Base-by-base conservation (phyloP, 2,113 vertebrate species). In the Brachypodius melanocephalos region DNA sequence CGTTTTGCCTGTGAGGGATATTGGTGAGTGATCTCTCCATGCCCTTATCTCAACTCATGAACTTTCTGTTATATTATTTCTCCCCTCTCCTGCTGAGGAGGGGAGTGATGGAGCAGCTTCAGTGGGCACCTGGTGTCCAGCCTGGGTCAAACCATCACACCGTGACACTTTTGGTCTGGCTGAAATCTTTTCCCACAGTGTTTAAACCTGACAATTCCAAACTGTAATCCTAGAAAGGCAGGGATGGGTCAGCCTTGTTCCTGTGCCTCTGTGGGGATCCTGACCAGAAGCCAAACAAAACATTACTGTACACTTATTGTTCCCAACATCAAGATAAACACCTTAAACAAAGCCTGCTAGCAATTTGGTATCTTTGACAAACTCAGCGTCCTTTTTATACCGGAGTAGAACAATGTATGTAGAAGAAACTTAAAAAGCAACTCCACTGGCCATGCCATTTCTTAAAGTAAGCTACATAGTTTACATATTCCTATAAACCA, bases 71-170 rank as follows among this genome's bases (percentile, higher is more conserved):
- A 5, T 21, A 15, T 59, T 46, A 52, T 59, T 29, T 74, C 38
- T 74, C 10, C 32, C 14, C 19, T 29, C 13, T 9, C 10, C 61
- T 9, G 6, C 45, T 89, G 24, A 67, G 29, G n/a, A 59, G 17
- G 10, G 6, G 17, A 61, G 9, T 34, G 36, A 36, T 72, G 31
- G 26, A 65, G 21, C 0, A 0, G 49, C 29, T 67, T 31, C 31
- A 31, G 29, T 26, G 86, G n/a, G 24, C 20, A 40, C 16, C 32
- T 59, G 38, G 13, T 67, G 19, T 74, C 61, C 38, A 54, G 54
- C 25, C 13, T 13, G 45, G n/a, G n/a, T 67, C 52, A 67, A 21
- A 20, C 16, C 19, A 61, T 24, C 14, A 21, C 52, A 67, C n/a
- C 2, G 1, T 7, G 5, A 29, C 29, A 48, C 4, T 58, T 75